Conservation (phyloP, 2,797 vertebrate genomes). For the Sebastes variabilis region DNA sequence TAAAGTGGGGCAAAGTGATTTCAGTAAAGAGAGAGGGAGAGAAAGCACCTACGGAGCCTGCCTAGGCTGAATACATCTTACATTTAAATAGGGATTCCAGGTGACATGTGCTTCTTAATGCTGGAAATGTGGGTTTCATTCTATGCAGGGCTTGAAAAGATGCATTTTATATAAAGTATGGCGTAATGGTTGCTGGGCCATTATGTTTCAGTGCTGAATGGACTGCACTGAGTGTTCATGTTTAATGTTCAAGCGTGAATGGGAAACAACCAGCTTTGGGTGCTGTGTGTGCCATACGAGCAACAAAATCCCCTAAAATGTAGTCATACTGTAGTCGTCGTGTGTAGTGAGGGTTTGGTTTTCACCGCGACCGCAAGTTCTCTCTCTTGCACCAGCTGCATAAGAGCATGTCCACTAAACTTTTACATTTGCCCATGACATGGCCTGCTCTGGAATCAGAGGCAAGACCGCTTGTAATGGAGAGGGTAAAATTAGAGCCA, state of each 20-base stretch:
- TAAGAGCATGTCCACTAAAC: slow-evolving; percentile 19
- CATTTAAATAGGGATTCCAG: neutral
- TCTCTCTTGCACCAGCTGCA: slow-evolving; percentile 8
- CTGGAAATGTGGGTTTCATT: neutral
- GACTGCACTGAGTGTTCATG: neutral
- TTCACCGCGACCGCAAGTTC: neutral
- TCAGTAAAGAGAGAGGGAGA: neutral
- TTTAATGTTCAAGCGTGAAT: neutral
- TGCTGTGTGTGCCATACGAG: neutral
- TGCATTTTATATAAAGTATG: neutral
- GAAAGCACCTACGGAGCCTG: neutral
- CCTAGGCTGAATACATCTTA: slow-evolving; percentile 5
- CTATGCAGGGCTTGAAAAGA: neutral
- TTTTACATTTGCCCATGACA: slow-evolving; percentile 24
- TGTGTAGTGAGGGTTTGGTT: neutral
- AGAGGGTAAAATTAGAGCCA: slow-evolving; percentile 17
- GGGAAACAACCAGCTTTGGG: neutral
- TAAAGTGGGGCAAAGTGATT: neutral
- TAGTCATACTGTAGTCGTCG: neutral
- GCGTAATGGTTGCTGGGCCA: neutral
- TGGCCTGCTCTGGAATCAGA: neutral
- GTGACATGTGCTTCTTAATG: neutral
- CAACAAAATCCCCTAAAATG: neutral
- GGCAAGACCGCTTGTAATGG: slow-evolving; percentile 15
- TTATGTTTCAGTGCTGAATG: neutral